phyloP scores from a whole-genome alignment of 1,140 invertebrate genomes.

The Conus betulinus region DNA sequence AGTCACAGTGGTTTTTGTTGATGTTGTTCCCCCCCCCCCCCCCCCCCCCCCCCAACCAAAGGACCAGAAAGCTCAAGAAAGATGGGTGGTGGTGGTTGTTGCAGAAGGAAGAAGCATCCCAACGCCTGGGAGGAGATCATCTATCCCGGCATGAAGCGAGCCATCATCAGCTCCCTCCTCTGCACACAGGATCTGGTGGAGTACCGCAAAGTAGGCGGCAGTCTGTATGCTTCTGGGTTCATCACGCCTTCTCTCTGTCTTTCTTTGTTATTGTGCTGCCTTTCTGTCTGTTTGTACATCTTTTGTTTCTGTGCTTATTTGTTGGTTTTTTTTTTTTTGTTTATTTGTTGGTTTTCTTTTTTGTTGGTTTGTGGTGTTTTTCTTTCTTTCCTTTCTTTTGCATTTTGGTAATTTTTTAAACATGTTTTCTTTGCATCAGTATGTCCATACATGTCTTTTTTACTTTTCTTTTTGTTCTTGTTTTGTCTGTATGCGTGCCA shows the following conservation, averaged over 20 bases:
- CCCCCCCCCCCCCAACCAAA: too few species aligned
- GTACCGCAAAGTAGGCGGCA: slow-evolving; percentile 82
- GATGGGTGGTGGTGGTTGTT: background rate
- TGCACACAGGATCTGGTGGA: slow-evolving; percentile 89
- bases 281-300: too few species aligned
- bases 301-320: background rate
- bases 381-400: background rate
- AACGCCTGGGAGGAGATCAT: slow-evolving; percentile 79
- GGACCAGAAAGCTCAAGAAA: background rate
- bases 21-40: too few species aligned
- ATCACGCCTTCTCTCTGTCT: background rate
- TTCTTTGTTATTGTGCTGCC: background rate
- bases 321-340: background rate
- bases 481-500: background rate
- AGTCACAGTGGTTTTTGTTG: too few species aligned
- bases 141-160: slow-evolving; percentile 92
- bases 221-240: background rate
- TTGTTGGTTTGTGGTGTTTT: background rate
- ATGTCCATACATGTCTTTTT: background rate
- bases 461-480: background rate
- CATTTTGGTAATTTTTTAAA: background rate
- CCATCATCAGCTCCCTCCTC: slow-evolving; percentile 89
- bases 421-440: background rate
- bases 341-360: background rate
- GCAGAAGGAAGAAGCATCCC: slow-evolving; percentile 59